Base-by-base conservation (phyloP, 2,797 vertebrate species). In the Chelidonichthys spinosus region DNA sequence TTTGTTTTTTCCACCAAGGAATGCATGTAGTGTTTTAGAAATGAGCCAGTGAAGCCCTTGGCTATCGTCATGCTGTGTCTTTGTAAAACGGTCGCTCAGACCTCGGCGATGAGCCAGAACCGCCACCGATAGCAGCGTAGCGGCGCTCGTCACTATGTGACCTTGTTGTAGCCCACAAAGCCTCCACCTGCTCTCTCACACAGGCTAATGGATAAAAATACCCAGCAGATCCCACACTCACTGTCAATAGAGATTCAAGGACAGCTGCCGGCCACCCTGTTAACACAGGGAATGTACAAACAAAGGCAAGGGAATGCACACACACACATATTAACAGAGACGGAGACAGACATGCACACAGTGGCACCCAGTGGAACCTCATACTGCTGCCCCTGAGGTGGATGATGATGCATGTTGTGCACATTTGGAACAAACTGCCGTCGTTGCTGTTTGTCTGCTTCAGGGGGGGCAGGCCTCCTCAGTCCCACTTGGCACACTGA, bases 161-260 rank as follows among this genome's bases (percentile, higher is more conserved):
- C 94, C 93, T 95, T 93, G 93, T 81, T 81, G 90, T 72, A 72
- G 78, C 87, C 82, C 80, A 83, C 88, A 91, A 90, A 91, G 83
- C 81, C 83, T 93, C 92, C 93, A 95, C 94, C 92, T 95, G 94
- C 93, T 93, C 80, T 87, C 82, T 85, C 87, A 78, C 88, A 87
- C 91, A 86, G 87, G 89, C 89, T 87, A 84, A 88, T 82, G 84
- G 91, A 92, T 93, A 93, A 92, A 95, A 94, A 95, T 94, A 94
- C 90, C 83, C 88, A 79, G 70, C 83, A 91, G 92, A 88, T 89
- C 91, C 85, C 87, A 90, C 87, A 89, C 90, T 87, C 83, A 88
- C 87, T 93, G 91, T 93, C 92, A 91, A 92, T 90, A 91, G 69
- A 88, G 85, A 92, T 78, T 92, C 92, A 94, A 93, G 94, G 92